These are phyloP conservation scores for Heteronetta atricapilla DNA, from an alignment of 2,113 vertebrate genomes.

Conservation along the genomic window DNA sequence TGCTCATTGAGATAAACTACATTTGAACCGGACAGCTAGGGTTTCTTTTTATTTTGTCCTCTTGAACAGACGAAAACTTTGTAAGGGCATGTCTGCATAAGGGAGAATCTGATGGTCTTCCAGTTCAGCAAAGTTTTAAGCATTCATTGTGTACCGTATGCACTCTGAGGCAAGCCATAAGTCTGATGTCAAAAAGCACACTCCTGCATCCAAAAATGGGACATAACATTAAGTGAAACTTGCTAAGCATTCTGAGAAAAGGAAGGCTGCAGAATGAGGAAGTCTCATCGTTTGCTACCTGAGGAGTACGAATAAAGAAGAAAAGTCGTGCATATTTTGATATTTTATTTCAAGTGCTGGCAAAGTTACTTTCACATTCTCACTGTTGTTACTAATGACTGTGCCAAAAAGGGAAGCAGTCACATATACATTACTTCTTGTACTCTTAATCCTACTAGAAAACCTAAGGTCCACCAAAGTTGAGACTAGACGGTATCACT, in stretches of 20 bases:
- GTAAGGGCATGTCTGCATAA: neutral
- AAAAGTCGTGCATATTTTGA: neutral
- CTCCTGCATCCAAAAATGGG: neutral
- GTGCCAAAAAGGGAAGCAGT: neutral
- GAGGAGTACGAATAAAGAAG: neutral
- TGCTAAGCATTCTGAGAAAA: neutral
- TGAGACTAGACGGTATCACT: neutral
- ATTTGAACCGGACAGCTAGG: neutral
- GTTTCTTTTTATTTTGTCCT: neutral
- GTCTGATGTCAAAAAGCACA: neutral
- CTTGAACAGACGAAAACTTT: neutral
- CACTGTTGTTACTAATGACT: neutral
- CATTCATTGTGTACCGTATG: neutral
- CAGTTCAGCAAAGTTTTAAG: neutral
- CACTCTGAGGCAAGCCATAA: neutral
- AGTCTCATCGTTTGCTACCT: neutral
- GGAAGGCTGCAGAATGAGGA: slow-evolving; percentile 5
- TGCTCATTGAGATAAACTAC: neutral
- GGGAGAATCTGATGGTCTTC: neutral
- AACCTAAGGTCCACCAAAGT: neutral
- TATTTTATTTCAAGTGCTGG: neutral
- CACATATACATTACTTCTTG: neutral
- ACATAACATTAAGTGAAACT: neutral
- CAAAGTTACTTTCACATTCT: neutral
- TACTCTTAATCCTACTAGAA: neutral